phyloP scores from a whole-genome alignment of 2,888 invertebrate genomes.

The Lottia scabra region DNA sequence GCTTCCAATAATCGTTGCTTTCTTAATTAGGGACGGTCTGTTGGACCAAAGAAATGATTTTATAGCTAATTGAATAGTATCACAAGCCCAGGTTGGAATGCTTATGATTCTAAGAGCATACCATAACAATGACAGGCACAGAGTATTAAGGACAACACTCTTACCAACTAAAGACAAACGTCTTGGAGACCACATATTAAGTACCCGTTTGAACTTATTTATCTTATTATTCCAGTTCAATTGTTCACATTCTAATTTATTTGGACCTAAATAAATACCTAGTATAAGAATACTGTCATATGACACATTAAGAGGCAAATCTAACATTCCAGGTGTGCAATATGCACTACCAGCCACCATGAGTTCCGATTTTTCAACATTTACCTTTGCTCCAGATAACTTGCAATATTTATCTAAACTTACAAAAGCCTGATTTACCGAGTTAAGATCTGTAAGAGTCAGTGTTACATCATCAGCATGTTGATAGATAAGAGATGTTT shows the following conservation, averaged over 20 bases:
- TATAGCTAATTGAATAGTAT: neutral
- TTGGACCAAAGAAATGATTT: neutral
- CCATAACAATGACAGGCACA: neutral
- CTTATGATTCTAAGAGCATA: slow-evolving; percentile 1
- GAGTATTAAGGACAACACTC: neutral
- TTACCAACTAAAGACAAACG: neutral
- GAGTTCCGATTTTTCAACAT: neutral
- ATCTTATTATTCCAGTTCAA: neutral
- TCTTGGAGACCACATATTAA: neutral
- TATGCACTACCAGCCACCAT: neutral
- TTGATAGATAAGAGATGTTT: neutral
- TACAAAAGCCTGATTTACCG: neutral
- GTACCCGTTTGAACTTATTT: neutral
- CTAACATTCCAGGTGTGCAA: neutral
- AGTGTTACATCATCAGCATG: neutral
- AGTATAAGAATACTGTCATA: neutral
- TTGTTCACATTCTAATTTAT: neutral
- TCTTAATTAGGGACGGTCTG: neutral
- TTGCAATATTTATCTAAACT: neutral
- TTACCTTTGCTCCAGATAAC: neutral
- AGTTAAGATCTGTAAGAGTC: neutral
- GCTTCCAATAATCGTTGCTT: neutral
- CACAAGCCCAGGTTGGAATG: neutral
- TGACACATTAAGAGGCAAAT: neutral
- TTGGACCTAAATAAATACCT: neutral